Base-by-base conservation (phyloP, 2,113 vertebrate genomes). In the Spilogale gracilis region DNA sequence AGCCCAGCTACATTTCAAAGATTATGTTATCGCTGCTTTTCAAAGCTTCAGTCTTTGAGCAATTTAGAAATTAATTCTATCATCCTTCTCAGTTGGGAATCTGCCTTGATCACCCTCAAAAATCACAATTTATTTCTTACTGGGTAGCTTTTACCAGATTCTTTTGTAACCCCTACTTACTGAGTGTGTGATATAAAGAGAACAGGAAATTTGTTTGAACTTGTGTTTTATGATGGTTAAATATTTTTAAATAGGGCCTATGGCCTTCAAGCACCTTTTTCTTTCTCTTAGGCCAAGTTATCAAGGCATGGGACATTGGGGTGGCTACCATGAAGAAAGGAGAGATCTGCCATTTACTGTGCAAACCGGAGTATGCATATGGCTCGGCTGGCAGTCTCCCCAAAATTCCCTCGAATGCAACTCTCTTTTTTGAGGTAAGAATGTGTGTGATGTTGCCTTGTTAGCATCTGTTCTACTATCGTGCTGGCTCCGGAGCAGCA, bases 231-330 rank as follows among this genome's bases (percentile, higher is more conserved):
- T 69, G 63, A 52, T n/a, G 56, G 17, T 71, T 27, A 45, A 54
- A 18, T 83, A 18, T 71, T 73, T 92, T 74, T 30, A 69, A 91
- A 82, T 83, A 27, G 30, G 80, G 13, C 32, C 25, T 73, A 1
- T 50, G 48, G 7, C 50, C 88, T 86, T 94, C 52, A 84, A 85
- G 74, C 56, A 13, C 69, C 61, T 89, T 97, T 96, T 95, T 65
- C 86, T 98, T 97, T 97, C 89, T 98, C 94, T 63, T 96, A 99
- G 99, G 99, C 92, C 99, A 99, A 97, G 99, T 99, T 54, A 99
- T 99, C 95, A 99, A 99, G 97, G 99, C 99, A 0, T 99, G 99
- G 99, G 99, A 99, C 97, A 99, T 99, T 0, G 99, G 99, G 1
- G 99, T 99, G 91, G 97, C 99, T 79, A 99, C 99, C 87, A 99